Evolutionary conservation across 2,113 vertebrate species (phyloP).

Genomic region (Corynorhinus townsendii): DNA sequence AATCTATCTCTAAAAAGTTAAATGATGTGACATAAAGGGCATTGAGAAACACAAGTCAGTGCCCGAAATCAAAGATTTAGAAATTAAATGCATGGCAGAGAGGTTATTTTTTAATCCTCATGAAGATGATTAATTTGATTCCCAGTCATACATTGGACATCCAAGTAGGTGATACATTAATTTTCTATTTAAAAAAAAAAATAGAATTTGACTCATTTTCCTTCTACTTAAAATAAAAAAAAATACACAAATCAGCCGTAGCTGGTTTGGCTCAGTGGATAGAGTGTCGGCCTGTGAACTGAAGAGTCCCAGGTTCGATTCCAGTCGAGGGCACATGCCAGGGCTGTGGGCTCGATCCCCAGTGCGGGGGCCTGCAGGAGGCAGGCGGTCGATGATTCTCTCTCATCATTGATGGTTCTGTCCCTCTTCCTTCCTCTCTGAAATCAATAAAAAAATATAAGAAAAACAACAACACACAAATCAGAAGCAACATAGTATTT

Average conservation of each 20-base stretch:
- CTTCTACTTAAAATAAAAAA: neutral
- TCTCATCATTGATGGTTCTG: too few species aligned
- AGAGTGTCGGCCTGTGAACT: too few species aligned
- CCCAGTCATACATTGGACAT: neutral
- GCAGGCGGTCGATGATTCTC: too few species aligned
- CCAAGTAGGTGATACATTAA: slow-evolving; percentile 11
- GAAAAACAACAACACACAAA: neutral
- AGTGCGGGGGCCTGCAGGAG: too few species aligned
- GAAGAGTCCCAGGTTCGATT: too few species aligned
- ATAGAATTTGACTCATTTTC: neutral
- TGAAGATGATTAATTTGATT: neutral
- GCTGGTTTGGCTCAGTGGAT: too few species aligned
- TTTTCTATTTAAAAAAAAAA: slow-evolving; percentile 9
- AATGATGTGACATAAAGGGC: neutral
- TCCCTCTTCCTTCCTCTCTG: too few species aligned
- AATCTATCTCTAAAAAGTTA: neutral
- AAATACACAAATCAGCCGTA: neutral
- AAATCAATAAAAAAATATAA: neutral
- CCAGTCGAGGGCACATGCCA: too few species aligned
- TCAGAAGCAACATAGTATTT: neutral
- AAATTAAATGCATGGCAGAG: neutral
- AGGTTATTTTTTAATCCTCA: neutral
- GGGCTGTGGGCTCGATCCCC: too few species aligned
- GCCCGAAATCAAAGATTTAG: neutral
- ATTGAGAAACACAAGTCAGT: slow-evolving; percentile 14